phyloP scores from a whole-genome alignment of 1,140 invertebrate species.

The Drosophila prosaltans region DNA sequence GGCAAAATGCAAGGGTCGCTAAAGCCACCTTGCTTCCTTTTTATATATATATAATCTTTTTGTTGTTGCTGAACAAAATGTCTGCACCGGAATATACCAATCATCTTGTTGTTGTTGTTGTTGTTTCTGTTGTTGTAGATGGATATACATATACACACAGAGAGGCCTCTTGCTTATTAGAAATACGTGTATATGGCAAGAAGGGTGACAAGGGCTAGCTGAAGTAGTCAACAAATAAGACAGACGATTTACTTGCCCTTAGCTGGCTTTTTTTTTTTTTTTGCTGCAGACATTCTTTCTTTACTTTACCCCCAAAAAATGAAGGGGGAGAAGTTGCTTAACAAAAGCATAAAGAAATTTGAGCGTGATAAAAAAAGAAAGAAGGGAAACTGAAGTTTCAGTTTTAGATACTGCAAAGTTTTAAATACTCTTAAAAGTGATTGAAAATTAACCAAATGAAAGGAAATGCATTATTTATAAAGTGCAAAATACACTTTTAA shows the following conservation, averaged over 20 bases:
- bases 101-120: constrained; percentile 65
- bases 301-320: neutral
- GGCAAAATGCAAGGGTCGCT: constrained; percentile 59
- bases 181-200: constrained; percentile 37
- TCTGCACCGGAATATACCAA: constrained; percentile 80
- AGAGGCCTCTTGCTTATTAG: constrained; percentile 58
- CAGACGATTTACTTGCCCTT: constrained; percentile 73
- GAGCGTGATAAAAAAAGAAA: constrained; percentile 58
- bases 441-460: too few relatives aligned
- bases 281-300: neutral
- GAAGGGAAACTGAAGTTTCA: constrained; percentile 1
- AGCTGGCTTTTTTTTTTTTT: constrained; percentile 12
- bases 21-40: constrained; percentile 5
- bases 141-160: constrained; percentile 23
- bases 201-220: constrained; percentile 19
- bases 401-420: neutral
- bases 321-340: neutral
- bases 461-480: too few relatives aligned
- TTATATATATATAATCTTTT: constrained; percentile 20
- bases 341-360: constrained; percentile 55
- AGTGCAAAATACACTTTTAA: too few relatives aligned
- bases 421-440: neutral
- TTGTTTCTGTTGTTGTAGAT: constrained; percentile 43
- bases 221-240: constrained; percentile 78
- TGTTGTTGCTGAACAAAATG: constrained; percentile 62